Evolutionary conservation across 1,140 invertebrate genomes (phyloP).

Genomic region (Stegodyphus dumicola): DNA sequence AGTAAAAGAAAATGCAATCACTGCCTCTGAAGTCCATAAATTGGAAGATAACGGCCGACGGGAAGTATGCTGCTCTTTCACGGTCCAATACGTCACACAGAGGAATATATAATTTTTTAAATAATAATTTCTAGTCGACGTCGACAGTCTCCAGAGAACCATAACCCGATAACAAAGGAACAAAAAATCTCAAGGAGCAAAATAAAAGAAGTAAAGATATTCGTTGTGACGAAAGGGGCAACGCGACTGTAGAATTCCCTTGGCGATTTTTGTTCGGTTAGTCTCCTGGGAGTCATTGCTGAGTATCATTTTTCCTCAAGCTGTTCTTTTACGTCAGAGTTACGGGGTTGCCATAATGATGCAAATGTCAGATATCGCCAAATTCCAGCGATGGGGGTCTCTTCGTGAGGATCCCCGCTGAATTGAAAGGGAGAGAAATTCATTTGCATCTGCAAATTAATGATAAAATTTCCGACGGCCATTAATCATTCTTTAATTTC

Average conservation of each 20-base stretch:
- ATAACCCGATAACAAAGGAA: constrained; percentile 7
- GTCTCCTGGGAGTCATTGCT: not conserved
- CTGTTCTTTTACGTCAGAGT: not conserved
- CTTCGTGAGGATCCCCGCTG: too few relatives aligned
- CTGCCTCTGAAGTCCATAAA: constrained; percentile 18
- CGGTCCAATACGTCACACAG: constrained; percentile 7
- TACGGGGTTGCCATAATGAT: not conserved
- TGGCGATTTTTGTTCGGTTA: constrained; percentile 11
- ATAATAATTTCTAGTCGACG: constrained; percentile 2
- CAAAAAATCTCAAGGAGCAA: not conserved
- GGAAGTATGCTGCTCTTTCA: constrained; percentile 1
- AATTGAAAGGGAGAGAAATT: too few relatives aligned
- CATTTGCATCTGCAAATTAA: too few relatives aligned
- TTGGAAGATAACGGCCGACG: not conserved
- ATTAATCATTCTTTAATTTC: too few relatives aligned
- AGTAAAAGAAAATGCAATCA: not conserved
- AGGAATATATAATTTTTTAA: constrained; percentile 19
- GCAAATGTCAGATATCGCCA: too few relatives aligned
- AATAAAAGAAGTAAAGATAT: not conserved
- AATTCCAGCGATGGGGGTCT: too few relatives aligned
- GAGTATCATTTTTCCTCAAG: constrained; percentile 13
- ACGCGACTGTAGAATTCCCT: not conserved
- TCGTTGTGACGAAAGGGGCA: not conserved
- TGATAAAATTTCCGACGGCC: too few relatives aligned
- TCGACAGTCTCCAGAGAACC: not conserved